Evolutionary conservation across 2,113 vertebrate species (phyloP).

Genomic region (Recurvirostra avosetta): DNA sequence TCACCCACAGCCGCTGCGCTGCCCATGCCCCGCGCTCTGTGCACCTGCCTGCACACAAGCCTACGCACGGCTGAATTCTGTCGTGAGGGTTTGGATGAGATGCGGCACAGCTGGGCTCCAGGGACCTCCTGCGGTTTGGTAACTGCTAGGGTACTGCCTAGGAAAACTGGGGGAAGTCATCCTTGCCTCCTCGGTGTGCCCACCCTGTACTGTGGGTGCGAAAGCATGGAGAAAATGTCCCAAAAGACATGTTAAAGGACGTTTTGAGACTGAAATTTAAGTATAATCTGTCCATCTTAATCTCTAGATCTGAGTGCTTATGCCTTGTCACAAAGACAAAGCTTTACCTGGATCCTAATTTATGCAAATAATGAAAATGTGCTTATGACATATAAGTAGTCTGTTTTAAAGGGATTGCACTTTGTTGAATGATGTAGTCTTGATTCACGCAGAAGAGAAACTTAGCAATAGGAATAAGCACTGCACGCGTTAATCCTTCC

Average conservation of each 20-base stretch:
- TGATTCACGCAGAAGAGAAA: background rate
- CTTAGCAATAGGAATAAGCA: background rate
- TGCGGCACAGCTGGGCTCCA: background rate
- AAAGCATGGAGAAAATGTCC: background rate
- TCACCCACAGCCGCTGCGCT: background rate
- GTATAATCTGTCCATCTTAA: background rate
- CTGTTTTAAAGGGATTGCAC: background rate
- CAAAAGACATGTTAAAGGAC: background rate
- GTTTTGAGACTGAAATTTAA: background rate
- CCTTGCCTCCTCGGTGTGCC: background rate
- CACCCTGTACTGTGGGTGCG: background rate
- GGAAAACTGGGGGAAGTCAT: background rate
- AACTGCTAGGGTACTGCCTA: accelerated
- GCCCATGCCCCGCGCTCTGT: accelerated
- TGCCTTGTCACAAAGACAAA: background rate
- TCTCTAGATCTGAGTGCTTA: background rate
- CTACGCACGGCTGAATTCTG: accelerated
- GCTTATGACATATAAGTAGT: background rate
- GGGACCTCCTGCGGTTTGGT: background rate
- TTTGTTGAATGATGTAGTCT: background rate
- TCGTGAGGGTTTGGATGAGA: background rate
- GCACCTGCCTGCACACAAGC: background rate
- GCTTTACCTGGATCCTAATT: background rate
- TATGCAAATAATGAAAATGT: background rate
- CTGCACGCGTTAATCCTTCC: background rate